Conservation (phyloP, 2,797 vertebrate species). For the Chelon auratus region DNA sequence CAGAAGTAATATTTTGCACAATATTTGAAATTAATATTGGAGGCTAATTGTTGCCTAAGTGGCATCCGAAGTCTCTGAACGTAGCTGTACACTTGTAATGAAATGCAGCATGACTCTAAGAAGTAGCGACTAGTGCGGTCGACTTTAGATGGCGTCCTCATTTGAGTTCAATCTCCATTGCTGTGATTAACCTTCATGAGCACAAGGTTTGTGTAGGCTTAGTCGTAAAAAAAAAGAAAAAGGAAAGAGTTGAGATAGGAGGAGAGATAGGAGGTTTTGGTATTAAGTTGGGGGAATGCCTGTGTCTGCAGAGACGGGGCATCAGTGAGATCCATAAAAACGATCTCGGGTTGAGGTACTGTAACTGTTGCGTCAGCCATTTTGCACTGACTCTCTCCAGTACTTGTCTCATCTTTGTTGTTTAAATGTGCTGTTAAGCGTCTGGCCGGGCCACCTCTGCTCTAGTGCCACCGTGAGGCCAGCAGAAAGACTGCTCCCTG, state of each 20-base stretch:
- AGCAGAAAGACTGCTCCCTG: conserved; percentile 27
- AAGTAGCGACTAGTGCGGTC: background rate
- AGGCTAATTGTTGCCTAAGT: conserved; percentile 2
- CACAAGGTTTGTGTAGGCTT: background rate
- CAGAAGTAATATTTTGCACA: conserved; percentile 27
- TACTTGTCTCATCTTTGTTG: conserved; percentile 25
- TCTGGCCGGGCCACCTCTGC: conserved; percentile 48
- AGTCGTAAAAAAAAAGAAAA: background rate
- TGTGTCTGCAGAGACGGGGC: background rate
- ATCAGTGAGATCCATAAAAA: background rate
- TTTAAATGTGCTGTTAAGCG: conserved; percentile 34
- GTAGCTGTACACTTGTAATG: conserved; percentile 14
- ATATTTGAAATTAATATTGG: conserved; percentile 9
- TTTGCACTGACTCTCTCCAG: conserved; percentile 48
- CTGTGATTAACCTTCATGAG: background rate
- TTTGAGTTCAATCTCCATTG: conserved; percentile 14
- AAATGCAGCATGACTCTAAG: conserved; percentile 2
- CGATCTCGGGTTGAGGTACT: background rate
- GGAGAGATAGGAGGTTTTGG: too few species aligned
- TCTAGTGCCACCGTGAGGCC: conserved; percentile 54
- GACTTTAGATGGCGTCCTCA: background rate
- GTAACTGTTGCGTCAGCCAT: conserved; percentile 20
- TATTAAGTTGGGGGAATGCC: background rate
- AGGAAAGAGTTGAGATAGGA: background rate
- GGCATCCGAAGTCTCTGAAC: conserved; percentile 20